Base-by-base conservation (phyloP, 92 coral and sea anemone species). In the Parazoanthus atlanticus region DNA sequence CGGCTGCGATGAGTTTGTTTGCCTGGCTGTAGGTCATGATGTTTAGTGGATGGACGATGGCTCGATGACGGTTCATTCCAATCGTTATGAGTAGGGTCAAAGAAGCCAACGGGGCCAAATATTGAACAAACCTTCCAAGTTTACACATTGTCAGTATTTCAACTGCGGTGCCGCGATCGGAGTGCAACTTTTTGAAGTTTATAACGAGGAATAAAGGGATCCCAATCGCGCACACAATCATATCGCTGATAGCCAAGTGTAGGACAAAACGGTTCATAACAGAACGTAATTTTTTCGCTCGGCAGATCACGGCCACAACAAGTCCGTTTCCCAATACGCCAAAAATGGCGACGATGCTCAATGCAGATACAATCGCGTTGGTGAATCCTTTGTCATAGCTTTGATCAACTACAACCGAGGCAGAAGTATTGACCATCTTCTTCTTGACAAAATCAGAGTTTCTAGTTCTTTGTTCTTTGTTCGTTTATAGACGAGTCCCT, bases 201-300 rank as follows among this genome's bases (percentile, higher is more conserved):
- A 95, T 84, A 21, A 81, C 83, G 70, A 95, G 70, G 72, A 95
- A 95, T 65, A 95, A 71, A 1, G 98, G 98, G 46, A 93, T 95
- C 17, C 94, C 92, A 33, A 95, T 76, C n/a, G 75, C 88, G 61
- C 96, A 90, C 6, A 95, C 98, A 54, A 95, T 91, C 82, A 95
- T 52, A 30, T 95, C 98, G 33, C 98, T 93, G 40, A 95, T 76
- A 0, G 98, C 98, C 49, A 95, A 90, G 82, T 95, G 98, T 1
- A 95, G 85, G 38, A 95, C 91, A 61, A 95, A 95, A n/a, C 98
- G 98, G 79, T 95, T 95, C 98, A 95, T 95, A 33, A 95, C 98
- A 16, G 98, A 93, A 0, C 93, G 94, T 32, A 95, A 80, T 83
- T 95, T 95, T 54, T 94, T 92, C 31, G 96, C 95, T 77, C 93